phyloP scores from a whole-genome alignment of 1,140 invertebrate genomes.

The Plectrocnemia conspersa region DNA sequence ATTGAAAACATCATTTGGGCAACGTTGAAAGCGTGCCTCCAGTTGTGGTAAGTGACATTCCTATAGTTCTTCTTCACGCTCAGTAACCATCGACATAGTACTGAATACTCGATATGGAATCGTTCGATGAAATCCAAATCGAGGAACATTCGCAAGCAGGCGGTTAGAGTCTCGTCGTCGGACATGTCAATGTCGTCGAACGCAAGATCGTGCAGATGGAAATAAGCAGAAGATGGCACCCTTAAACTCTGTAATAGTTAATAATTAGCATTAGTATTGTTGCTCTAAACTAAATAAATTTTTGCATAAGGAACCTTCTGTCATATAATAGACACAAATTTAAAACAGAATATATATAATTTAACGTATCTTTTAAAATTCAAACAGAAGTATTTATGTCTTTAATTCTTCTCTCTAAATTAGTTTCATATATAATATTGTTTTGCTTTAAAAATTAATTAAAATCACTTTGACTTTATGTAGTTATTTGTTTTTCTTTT shows the following conservation, averaged over 20 bases:
- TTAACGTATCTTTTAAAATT: no score
- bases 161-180: conserved; percentile 81
- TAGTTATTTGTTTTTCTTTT: no score
- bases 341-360: no score
- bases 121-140: conserved; percentile 85
- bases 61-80: conserved; percentile 97
- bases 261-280: no score
- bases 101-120: conserved; percentile 87
- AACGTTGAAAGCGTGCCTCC: conserved; percentile 94
- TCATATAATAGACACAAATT: no score
- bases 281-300: no score
- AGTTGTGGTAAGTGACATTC: conserved; percentile 95
- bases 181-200: conserved; percentile 83
- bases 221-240: conserved; percentile 79
- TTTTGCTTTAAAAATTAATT: no score
- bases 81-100: conserved; percentile 83
- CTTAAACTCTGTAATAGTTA: conserved; percentile 59
- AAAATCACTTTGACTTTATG: no score
- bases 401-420: no score
- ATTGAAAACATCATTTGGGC: conserved; percentile 96
- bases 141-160: conserved; percentile 86
- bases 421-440: no score
- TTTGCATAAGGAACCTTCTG: no score
- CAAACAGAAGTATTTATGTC: no score
- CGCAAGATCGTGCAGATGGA: conserved; percentile 75